phyloP scores from a whole-genome alignment of 2,888 invertebrate species.

The Hypomecis atomaria region DNA sequence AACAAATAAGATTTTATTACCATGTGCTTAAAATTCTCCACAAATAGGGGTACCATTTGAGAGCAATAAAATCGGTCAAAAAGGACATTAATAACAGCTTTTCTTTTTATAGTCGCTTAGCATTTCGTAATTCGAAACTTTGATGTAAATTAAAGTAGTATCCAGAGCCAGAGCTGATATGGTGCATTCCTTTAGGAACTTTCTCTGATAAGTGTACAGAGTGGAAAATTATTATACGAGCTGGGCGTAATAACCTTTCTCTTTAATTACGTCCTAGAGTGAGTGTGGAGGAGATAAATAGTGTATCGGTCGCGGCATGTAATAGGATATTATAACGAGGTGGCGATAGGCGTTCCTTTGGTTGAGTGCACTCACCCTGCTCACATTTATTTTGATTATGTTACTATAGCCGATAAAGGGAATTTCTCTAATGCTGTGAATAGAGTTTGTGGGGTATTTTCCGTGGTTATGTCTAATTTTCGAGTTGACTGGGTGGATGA shows the following conservation, averaged over 20 bases:
- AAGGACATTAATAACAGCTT: slow-evolving; percentile 39
- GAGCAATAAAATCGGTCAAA: slow-evolving; percentile 32
- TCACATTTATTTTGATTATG: slow-evolving; percentile 28
- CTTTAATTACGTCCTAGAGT: slow-evolving; percentile 79
- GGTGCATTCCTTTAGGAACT: slow-evolving; percentile 64
- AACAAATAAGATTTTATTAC: slow-evolving; percentile 15
- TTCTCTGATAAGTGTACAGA: slow-evolving; percentile 72
- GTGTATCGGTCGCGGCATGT: slow-evolving; percentile 51
- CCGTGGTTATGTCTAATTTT: too few relatives aligned
- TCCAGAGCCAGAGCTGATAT: slow-evolving; percentile 51
- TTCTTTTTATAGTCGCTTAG: slow-evolving; percentile 34
- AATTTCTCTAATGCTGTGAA: too few relatives aligned
- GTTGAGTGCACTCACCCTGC: slow-evolving; percentile 61
- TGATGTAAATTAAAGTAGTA: slow-evolving; percentile 45
- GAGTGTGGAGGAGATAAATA: slow-evolving; percentile 73
- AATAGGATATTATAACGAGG: slow-evolving; percentile 66
- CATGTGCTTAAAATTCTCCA: neutral
- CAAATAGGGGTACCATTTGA: slow-evolving; percentile 19
- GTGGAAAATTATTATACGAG: slow-evolving; percentile 64
- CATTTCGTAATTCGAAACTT: slow-evolving; percentile 32
- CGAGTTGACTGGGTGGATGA: too few relatives aligned
- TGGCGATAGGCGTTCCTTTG: slow-evolving; percentile 64
- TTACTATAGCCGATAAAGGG: too few relatives aligned
- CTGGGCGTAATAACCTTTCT: slow-evolving; percentile 76
- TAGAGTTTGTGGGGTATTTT: too few relatives aligned